A percentile compares a stretch with the other conserved stretches of the same genome.
These are phyloP conservation scores for Chlorops oryzae DNA, from an alignment of 1,140 invertebrate species.

Conservation along the genomic window DNA sequence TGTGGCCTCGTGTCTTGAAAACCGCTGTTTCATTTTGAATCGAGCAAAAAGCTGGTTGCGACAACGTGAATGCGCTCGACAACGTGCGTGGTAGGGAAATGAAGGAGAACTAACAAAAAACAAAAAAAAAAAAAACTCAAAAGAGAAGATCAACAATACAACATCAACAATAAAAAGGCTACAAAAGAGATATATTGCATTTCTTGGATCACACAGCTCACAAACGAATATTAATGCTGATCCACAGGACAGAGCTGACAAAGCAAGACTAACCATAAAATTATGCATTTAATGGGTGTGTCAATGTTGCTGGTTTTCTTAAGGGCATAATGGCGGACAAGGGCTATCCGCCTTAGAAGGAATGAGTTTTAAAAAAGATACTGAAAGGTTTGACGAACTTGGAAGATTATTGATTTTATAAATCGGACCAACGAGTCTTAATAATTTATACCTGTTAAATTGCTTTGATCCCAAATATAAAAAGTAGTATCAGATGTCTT, in stretches of 20 bases:
- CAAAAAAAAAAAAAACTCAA: conserved; percentile 28
- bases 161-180: conserved; percentile 41
- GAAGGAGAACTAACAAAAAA: conserved; percentile 1
- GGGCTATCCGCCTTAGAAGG: too few species aligned
- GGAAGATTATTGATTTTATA: too few species aligned
- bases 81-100: not conserved
- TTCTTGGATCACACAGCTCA: conserved; percentile 34
- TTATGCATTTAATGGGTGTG: conserved; percentile 31
- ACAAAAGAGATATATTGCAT: conserved; percentile 46
- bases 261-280: conserved; percentile 23
- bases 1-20: conserved; percentile 34
- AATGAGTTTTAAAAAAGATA: too few species aligned
- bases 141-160: too few species aligned
- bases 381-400: too few species aligned
- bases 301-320: too few species aligned
- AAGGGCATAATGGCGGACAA: too few species aligned
- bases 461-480: too few species aligned
- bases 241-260: conserved; percentile 5
- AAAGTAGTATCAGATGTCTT: too few species aligned
- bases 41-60: conserved; percentile 25
- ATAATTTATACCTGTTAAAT: too few species aligned
- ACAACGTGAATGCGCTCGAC: not conserved
- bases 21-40: conserved; percentile 45
- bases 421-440: too few species aligned
- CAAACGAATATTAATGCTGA: conserved; percentile 1